phyloP scores from a whole-genome alignment of 23 tunicate genomes.

The Styela plicata region DNA sequence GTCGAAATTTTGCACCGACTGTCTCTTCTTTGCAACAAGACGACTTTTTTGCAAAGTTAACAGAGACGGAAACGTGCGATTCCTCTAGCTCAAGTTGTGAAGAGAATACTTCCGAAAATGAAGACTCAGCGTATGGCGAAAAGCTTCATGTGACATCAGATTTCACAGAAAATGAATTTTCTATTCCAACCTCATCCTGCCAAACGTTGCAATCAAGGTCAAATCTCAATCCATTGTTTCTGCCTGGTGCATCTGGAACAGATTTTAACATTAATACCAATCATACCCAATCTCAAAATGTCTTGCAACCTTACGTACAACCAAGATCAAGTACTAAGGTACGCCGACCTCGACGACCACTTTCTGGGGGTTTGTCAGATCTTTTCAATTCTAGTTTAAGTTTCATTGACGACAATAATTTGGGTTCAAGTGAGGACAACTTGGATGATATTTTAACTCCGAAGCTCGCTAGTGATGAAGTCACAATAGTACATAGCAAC shows the following conservation, averaged over 20 bases:
- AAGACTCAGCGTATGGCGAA: neutral
- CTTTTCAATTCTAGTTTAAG: neutral
- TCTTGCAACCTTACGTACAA: neutral
- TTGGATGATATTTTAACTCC: too few species aligned
- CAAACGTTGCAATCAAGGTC: too few species aligned
- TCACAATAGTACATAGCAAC: neutral
- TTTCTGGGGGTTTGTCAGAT: neutral
- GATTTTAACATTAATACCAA: neutral
- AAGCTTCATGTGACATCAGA: neutral
- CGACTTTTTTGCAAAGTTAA: neutral
- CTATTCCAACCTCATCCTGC: neutral
- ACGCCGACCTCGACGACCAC: neutral
- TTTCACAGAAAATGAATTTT: neutral
- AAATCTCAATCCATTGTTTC: too few species aligned
- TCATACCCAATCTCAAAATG: conserved; percentile 1
- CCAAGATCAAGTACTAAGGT: neutral
- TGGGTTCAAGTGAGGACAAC: neutral
- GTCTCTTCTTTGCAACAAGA: neutral
- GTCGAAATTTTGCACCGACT: neutral
- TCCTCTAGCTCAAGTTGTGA: conserved; percentile 17
- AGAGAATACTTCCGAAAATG: conserved; percentile 16
- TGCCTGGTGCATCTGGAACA: neutral
- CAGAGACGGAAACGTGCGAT: neutral
- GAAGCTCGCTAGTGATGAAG: neutral
- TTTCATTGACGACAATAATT: conserved; percentile 4